Percentiles rank a stretch among this genome's conserved stretches.
Conservation (phyloP, 2,797 vertebrate genomes). For the Pipistrellus pygmaeus region DNA sequence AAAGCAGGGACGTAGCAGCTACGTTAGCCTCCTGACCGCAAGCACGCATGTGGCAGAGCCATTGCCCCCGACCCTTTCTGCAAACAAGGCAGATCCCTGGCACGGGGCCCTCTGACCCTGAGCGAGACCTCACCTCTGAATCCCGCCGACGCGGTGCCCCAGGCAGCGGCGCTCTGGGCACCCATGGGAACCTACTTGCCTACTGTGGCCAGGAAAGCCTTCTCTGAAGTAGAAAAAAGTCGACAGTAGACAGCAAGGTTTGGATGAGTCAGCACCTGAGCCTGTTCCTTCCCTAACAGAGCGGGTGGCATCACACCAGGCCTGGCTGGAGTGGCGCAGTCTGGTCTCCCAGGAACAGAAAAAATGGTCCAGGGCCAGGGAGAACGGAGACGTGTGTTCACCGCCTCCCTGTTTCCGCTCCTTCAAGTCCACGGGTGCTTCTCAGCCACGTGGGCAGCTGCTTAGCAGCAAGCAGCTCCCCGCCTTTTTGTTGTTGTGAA, state of each 20-base stretch:
- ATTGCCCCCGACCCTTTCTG: neutral
- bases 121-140: accelerated
- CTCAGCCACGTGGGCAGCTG: neutral
- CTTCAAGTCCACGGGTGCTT: neutral
- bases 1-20: neutral
- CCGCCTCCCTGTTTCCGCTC: neutral
- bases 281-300: neutral
- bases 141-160: accelerated
- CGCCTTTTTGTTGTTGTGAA: neutral
- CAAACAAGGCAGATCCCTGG: neutral
- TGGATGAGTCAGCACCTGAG: accelerated
- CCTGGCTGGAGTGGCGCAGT: accelerated
- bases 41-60: neutral
- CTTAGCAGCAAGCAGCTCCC: neutral
- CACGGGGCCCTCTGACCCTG: neutral
- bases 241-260: neutral
- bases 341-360: neutral
- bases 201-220: neutral
- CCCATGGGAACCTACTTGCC: neutral
- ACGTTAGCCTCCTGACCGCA: accelerated
- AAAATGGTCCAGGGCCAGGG: accelerated
- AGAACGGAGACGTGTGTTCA: accelerated
- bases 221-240: neutral
- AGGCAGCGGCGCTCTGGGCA: neutral
- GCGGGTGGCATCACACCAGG: accelerated